Conservation (phyloP, 2,797 vertebrate genomes). For the Chelidonichthys spinosus region DNA sequence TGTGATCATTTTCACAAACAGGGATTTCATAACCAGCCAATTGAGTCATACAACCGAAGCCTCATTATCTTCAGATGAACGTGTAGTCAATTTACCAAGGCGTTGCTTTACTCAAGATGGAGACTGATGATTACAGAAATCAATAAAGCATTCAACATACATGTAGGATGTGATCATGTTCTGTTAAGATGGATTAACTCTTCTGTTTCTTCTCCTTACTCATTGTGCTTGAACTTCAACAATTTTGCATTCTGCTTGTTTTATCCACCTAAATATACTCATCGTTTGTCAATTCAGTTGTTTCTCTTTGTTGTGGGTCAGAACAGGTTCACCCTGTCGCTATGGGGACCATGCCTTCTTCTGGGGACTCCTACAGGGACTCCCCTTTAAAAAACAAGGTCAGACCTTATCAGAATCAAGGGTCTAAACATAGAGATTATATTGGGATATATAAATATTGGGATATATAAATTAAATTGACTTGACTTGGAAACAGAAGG, state of each 20-base stretch:
- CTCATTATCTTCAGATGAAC: background rate
- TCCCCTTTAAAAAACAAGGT: background rate
- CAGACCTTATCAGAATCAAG: background rate
- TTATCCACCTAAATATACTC: background rate
- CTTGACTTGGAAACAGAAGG: no score
- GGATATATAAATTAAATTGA: no score
- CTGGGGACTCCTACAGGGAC: background rate
- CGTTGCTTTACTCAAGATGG: background rate
- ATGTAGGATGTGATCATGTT: background rate
- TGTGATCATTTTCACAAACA: conserved; percentile 36
- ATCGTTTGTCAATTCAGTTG: no score
- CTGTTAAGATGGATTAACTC: background rate
- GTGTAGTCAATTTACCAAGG: background rate
- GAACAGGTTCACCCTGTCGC: no score
- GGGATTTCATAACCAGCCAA: background rate
- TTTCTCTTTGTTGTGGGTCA: no score
- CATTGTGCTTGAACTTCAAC: background rate
- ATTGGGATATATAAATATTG: no score
- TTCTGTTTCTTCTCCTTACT: background rate
- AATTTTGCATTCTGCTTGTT: background rate
- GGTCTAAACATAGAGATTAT: no score
- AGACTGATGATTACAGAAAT: background rate
- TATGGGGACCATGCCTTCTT: background rate
- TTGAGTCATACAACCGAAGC: background rate
- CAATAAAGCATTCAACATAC: background rate